A percentile compares a stretch with the other conserved stretches of the same genome.
Conservation (phyloP, 2,888 invertebrate genomes). For the Polia nebulosa region DNA sequence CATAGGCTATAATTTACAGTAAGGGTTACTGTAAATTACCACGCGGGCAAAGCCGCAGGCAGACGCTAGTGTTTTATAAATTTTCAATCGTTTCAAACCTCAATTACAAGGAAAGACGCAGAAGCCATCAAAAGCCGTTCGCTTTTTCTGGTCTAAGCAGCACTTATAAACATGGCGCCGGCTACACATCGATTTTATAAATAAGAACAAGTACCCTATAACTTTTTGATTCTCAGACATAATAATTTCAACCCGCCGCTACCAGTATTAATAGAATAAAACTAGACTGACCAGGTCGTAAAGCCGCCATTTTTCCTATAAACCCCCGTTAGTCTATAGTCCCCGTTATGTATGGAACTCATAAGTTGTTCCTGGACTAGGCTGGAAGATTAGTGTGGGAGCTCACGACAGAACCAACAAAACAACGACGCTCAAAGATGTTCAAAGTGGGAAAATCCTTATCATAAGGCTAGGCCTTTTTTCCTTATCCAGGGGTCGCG, state of each 20-base stretch:
- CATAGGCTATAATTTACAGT: no score
- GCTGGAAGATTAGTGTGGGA: constrained; percentile 42
- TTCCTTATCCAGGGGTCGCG: no score
- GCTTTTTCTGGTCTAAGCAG: not conserved
- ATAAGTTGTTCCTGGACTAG: constrained; percentile 54
- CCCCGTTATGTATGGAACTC: constrained; percentile 61
- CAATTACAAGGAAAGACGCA: not conserved
- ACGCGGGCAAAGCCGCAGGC: no score
- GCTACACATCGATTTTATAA: constrained; percentile 8
- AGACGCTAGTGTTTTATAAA: no score
- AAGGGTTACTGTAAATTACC: no score
- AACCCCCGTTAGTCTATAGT: constrained; percentile 52
- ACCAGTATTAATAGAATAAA: constrained; percentile 23
- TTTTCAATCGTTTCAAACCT: no score
- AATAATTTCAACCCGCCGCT: not conserved
- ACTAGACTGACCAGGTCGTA: constrained; percentile 24
- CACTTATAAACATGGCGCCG: constrained; percentile 3
- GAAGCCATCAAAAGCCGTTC: not conserved
- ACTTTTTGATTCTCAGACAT: constrained; percentile 32
- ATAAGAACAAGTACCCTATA: constrained; percentile 16
- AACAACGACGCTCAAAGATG: not conserved
- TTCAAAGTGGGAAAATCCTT: not conserved
- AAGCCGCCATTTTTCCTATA: constrained; percentile 50
- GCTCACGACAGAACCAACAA: not conserved
- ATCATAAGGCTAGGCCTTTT: no score